Percentiles rank a stretch among this genome's conserved stretches.
These are phyloP conservation scores for Drosophila melanosoma DNA, from an alignment of 2,888 invertebrate species.

Conservation along the genomic window DNA sequence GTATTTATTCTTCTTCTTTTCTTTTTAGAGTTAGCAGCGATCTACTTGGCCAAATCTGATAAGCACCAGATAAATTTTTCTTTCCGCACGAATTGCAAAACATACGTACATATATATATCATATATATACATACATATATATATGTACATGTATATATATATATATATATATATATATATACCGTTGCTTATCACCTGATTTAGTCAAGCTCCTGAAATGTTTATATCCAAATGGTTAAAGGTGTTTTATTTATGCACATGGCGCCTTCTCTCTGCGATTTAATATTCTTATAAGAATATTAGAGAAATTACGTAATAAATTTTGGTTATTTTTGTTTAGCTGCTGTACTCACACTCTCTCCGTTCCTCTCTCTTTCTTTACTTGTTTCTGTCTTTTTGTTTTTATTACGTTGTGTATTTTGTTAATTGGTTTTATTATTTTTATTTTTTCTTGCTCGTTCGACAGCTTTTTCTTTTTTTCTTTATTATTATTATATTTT, in stretches of 20 bases:
- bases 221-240: constrained; percentile 1
- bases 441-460: constrained; percentile 6
- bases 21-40: neutral
- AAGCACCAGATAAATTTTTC: constrained; percentile 28
- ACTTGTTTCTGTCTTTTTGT: constrained; percentile 28
- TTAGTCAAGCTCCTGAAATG: constrained; percentile 3
- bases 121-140: neutral
- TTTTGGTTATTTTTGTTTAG: constrained; percentile 57
- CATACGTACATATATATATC: neutral
- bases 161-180: neutral
- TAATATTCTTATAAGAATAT: constrained; percentile 10
- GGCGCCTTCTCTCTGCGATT: neutral
- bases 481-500: constrained; percentile 37
- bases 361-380: constrained; percentile 19
- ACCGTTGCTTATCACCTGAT: constrained; percentile 18
- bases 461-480: constrained; percentile 1
- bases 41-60: constrained; percentile 14
- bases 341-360: constrained; percentile 24
- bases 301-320: constrained; percentile 65
- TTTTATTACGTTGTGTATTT: constrained; percentile 37
- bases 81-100: neutral
- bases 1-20: neutral
- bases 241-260: constrained; percentile 12
- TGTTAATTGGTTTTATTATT: constrained; percentile 40
- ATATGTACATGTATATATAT: neutral